A percentile compares a stretch with the other conserved stretches of the same genome.
These are phyloP conservation scores for Calyptomena viridis DNA, from an alignment of 2,113 vertebrate species.

Conservation along the genomic window DNA sequence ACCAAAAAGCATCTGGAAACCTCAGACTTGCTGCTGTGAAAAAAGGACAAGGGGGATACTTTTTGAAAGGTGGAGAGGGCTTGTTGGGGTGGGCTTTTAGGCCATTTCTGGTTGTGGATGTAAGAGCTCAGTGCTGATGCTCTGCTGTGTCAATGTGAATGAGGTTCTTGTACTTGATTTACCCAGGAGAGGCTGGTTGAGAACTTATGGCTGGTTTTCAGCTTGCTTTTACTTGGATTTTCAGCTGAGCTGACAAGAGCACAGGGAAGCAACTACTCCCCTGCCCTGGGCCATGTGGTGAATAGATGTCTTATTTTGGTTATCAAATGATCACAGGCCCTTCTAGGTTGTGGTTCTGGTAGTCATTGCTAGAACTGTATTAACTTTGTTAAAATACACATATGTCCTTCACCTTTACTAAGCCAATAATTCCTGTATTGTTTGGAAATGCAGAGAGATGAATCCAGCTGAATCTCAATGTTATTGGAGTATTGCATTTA, in stretches of 20 bases:
- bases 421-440: background rate
- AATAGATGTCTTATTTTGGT: background rate
- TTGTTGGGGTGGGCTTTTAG: background rate
- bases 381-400: background rate
- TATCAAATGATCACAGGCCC: background rate
- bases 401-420: background rate
- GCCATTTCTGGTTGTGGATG: background rate
- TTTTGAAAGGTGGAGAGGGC: background rate
- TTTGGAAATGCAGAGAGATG: background rate
- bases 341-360: background rate
- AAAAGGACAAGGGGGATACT: fast-evolving
- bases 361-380: background rate
- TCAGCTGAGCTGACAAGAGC: background rate
- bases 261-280: background rate
- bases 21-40: background rate
- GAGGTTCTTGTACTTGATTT: background rate
- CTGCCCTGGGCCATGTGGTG: background rate
- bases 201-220: background rate
- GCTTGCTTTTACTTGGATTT: background rate
- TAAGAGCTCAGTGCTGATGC: background rate
- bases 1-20: background rate
- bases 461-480: background rate
- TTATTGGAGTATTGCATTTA: background rate
- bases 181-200: background rate
- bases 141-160: background rate